Evolutionary conservation across 2,113 vertebrate species (phyloP), one percentile per base, ranked within the genome.

Genomic region (Myrmecophaga tridactyla): DNA sequence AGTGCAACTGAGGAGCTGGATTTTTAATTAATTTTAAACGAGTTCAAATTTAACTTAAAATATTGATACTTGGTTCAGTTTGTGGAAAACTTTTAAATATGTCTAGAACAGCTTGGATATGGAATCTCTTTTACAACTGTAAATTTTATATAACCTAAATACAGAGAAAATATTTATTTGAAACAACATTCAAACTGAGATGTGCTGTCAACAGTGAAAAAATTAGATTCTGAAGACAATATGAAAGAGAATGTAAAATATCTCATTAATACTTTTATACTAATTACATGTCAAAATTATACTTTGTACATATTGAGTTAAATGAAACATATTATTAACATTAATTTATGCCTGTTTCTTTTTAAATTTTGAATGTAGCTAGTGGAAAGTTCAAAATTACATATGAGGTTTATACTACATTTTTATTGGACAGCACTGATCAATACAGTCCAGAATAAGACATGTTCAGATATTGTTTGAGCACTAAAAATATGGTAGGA

Each of bases 61-160:
- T 93, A 73, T 11, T 81, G 46, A 73, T 27, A 83, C 20, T 88
- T 39, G n/a, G 87, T 91, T 91, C 69, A 14, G 11, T 46, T 48
- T 89, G 76, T 63, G 36, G 81, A 86, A 78, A 94, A 56, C 23
- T 60, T 84, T 84, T 60, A 48, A 67, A 20, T 72, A 77, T 48
- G 21, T 60, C 86, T 94, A 41, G 58, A 96, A 94, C 23, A 84
- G 76, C 60, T 12, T 90, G 29, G 29, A 67, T 84, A 63, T 48
- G n/a, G 76, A 93, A 53, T 83, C 20, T 78, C 69, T 93, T 95
- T 84, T 94, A 78, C 29, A 81, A 72, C 23, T 63, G 9, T 67
- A 87, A 75, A 76, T 81, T 92, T 87, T 60, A 67, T 29, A 4
- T 90, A 87, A 76, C 75, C 31, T 92, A 94, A 92, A 87, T 84